These are phyloP conservation scores for Nylanderia fulva DNA, from an alignment of 1,140 invertebrate genomes.

Conservation along the genomic window DNA sequence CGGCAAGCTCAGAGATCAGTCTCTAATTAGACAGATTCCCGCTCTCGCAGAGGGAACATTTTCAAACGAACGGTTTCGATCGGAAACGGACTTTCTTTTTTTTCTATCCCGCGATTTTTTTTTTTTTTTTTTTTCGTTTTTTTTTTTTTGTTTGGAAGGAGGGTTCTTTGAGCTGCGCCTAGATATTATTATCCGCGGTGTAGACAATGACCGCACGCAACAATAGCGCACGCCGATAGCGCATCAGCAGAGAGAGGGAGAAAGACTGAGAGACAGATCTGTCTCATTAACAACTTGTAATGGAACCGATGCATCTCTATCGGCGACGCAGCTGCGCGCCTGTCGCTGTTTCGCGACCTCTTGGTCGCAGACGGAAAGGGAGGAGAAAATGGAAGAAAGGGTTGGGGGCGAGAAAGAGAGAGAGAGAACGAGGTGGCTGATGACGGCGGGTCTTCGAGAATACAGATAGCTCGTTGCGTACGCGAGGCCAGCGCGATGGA, in stretches of 20 bases:
- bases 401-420: slow-evolving; percentile 2
- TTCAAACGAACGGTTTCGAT: background rate
- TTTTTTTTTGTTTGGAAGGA: slow-evolving; percentile 48
- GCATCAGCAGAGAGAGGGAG: slow-evolving; percentile 56
- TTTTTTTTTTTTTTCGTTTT: slow-evolving; percentile 50
- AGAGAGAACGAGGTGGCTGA: background rate
- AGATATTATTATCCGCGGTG: slow-evolving; percentile 74
- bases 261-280: slow-evolving; percentile 66
- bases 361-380: slow-evolving; percentile 2
- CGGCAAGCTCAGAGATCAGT: slow-evolving; percentile 31
- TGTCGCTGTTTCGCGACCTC: slow-evolving; percentile 29
- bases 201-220: slow-evolving; percentile 73
- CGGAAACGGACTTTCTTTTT: slow-evolving; percentile 13
- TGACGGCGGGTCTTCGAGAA: slow-evolving; percentile 19
- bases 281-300: slow-evolving; percentile 78
- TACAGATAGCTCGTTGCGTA: slow-evolving; percentile 50
- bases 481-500: slow-evolving; percentile 22
- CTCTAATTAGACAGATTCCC: slow-evolving; percentile 24
- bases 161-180: slow-evolving; percentile 29
- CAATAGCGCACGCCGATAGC: slow-evolving; percentile 65
- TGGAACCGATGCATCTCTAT: slow-evolving; percentile 68
- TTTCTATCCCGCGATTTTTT: background rate
- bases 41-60: background rate
- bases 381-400: slow-evolving; percentile 1
- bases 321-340: slow-evolving; percentile 42